Percentiles rank a stretch among this genome's conserved stretches.
These are phyloP conservation scores for Periplaneta americana DNA, from an alignment of 1,140 invertebrate species.

Conservation along the genomic window DNA sequence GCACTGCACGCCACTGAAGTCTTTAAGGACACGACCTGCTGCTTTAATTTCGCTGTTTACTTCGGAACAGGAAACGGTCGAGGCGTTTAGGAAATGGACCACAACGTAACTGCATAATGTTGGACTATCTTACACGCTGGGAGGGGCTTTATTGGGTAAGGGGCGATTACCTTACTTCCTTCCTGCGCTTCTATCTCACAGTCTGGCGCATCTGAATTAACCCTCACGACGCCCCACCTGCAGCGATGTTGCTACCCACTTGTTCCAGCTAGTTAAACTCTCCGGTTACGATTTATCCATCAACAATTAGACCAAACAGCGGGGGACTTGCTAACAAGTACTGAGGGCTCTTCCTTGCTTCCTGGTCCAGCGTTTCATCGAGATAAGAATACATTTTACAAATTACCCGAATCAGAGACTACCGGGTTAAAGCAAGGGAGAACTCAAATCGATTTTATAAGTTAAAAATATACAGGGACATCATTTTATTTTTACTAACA, in stretches of 20 bases:
- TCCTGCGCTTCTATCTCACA: background rate
- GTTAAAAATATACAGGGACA: too few relatives aligned
- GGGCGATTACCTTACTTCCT: background rate
- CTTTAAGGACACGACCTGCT: background rate
- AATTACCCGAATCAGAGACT: too few relatives aligned
- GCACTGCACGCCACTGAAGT: background rate
- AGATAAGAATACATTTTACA: too few relatives aligned
- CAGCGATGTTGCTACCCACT: background rate
- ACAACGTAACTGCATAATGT: background rate
- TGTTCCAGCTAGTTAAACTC: background rate
- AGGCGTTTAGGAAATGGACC: background rate
- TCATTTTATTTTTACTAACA: too few relatives aligned
- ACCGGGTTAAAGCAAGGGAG: too few relatives aligned
- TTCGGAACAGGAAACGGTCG: background rate
- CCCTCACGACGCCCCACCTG: background rate
- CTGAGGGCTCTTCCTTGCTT: too few relatives aligned
- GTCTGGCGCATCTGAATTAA: background rate
- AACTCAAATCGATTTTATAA: too few relatives aligned
- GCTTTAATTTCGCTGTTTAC: background rate
- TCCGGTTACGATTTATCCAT: background rate
- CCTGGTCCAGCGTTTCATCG: too few relatives aligned
- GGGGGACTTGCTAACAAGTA: too few relatives aligned
- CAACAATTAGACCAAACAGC: background rate
- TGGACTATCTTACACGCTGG: background rate
- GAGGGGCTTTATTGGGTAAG: background rate